Conservation (phyloP, 1,140 invertebrate species). For the Drosophila oshimai region DNA sequence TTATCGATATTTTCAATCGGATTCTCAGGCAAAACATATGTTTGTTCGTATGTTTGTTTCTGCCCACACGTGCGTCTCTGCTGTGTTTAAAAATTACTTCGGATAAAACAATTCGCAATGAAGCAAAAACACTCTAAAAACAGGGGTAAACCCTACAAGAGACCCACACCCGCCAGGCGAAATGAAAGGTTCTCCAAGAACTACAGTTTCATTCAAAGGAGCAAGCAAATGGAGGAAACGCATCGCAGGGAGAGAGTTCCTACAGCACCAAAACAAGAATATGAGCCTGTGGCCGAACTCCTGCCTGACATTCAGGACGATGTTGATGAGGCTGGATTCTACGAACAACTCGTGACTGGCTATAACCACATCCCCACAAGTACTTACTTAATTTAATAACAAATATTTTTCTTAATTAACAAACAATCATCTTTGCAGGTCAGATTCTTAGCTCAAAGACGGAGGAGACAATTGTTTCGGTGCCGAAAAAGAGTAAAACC, state of each 20-base stretch:
- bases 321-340: conserved; percentile 23
- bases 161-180: conserved; percentile 5
- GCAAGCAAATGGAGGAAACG: conserved; percentile 65
- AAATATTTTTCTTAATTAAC: neutral
- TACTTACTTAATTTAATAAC: neutral
- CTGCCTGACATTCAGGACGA: conserved; percentile 33
- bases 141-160: conserved; percentile 20
- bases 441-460: neutral
- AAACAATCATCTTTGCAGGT: neutral
- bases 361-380: conserved; percentile 27
- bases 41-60: too few relatives aligned
- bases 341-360: conserved; percentile 55
- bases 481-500: neutral
- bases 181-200: conserved; percentile 56
- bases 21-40: neutral
- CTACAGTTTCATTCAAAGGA: conserved; percentile 57
- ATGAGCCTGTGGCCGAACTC: conserved; percentile 14
- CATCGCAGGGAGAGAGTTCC: conserved; percentile 34
- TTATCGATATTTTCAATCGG: neutral
- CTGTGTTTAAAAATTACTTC: neutral
- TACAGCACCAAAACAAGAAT: conserved; percentile 2
- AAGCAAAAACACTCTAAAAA: conserved; percentile 27
- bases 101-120: conserved; percentile 10
- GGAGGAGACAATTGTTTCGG: neutral
- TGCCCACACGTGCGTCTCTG: too few relatives aligned